phyloP scores from a whole-genome alignment of 2,888 invertebrate genomes.

The Argyresthia goedartella region DNA sequence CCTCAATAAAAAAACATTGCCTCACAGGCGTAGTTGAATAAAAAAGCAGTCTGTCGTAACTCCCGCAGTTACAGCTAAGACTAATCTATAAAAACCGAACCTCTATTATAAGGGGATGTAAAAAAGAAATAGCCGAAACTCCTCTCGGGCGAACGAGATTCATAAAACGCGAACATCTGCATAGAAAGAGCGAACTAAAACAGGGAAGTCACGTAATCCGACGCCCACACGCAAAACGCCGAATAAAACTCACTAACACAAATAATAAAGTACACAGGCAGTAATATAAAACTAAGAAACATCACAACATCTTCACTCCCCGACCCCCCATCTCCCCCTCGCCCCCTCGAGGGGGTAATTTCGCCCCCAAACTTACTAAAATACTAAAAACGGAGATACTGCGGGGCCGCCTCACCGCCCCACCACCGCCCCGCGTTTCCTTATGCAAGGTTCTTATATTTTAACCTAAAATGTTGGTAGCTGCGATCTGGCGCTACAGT shows the following conservation, averaged over 20 bases:
- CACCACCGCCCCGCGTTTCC: conserved; percentile 53
- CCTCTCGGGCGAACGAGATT: conserved; percentile 7
- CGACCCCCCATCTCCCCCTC: conserved; percentile 14
- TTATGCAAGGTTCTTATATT: conserved; percentile 64
- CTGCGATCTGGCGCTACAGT: conserved; percentile 22
- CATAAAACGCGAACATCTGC: conserved; percentile 11
- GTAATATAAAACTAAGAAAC: conserved; percentile 72
- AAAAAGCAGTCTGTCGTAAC: conserved; percentile 4
- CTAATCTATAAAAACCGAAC: conserved; percentile 10
- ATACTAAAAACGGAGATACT: conserved; percentile 72
- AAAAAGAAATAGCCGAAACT: conserved; percentile 8
- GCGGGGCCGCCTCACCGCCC: conserved; percentile 42
- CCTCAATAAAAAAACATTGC: neutral
- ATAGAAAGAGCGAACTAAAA: conserved; percentile 6
- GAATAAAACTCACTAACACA: conserved; percentile 51
- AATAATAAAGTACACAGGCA: conserved; percentile 64
- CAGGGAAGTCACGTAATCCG: conserved; percentile 23
- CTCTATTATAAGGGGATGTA: conserved; percentile 8
- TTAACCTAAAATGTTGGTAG: conserved; percentile 62
- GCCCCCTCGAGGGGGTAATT: conserved; percentile 46
- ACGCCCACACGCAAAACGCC: conserved; percentile 22
- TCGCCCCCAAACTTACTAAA: conserved; percentile 67
- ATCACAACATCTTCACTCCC: conserved; percentile 63
- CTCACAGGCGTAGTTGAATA: conserved; percentile 1
- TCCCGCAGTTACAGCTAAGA: conserved; percentile 7